Percentiles rank a stretch among this genome's conserved stretches.
phyloP scores from a whole-genome alignment of 2,888 invertebrate genomes.

The Meta bourneti region DNA sequence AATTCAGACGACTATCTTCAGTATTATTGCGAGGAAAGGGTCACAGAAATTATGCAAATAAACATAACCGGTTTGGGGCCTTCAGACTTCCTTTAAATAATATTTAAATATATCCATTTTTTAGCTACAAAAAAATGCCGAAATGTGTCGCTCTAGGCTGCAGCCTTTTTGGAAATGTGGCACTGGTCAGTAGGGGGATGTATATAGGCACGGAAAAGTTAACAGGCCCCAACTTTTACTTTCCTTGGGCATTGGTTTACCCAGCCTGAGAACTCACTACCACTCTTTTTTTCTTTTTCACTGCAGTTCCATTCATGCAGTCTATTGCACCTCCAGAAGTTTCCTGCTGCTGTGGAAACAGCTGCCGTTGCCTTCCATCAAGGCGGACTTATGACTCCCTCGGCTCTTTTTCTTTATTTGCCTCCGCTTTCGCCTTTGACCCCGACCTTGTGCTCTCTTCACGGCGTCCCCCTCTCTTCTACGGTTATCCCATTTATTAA shows the following conservation, averaged over 20 bases:
- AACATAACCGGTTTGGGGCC: no score
- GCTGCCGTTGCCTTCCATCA: slow-evolving; percentile 59
- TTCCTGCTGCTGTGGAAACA: slow-evolving; percentile 40
- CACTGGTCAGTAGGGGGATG: no score
- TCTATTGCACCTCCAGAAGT: slow-evolving; percentile 18
- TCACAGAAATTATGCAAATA: no score
- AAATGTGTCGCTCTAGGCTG: no score
- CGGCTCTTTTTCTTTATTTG: slow-evolving; percentile 38
- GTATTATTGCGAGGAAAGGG: no score
- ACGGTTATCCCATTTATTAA: not conserved
- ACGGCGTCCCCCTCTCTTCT: not conserved
- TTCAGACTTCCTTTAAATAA: no score
- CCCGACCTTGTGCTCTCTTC: slow-evolving; percentile 54
- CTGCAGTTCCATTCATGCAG: not conserved
- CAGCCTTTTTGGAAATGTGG: no score
- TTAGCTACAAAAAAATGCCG: no score
- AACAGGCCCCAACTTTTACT: not conserved
- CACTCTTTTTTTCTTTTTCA: no score
- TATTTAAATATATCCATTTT: no score
- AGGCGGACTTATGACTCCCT: not conserved
- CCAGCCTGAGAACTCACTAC: not conserved
- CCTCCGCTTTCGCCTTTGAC: slow-evolving; percentile 54
- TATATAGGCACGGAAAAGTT: no score
- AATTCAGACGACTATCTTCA: no score
- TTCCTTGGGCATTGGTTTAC: not conserved